Evolutionary conservation across 2,888 invertebrate genomes (phyloP).

Genomic region (Xanthorhoe spadicearia): DNA sequence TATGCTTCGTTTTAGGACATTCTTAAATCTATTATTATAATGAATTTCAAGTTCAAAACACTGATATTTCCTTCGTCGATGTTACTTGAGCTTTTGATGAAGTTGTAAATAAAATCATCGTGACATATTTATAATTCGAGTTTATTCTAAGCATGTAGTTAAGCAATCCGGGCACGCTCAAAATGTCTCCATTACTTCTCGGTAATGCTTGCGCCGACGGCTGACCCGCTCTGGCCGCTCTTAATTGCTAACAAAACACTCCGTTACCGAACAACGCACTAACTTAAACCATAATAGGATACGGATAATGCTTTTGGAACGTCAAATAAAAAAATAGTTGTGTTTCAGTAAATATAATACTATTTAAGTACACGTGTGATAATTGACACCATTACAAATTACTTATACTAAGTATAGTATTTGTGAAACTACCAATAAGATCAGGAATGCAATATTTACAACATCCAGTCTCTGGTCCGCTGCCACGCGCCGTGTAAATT

Average conservation of each 20-base stretch:
- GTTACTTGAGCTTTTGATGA: background rate
- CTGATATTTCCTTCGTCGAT: background rate
- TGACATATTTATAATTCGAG: constrained; percentile 62
- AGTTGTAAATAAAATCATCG: background rate
- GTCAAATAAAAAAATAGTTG: too few relatives aligned
- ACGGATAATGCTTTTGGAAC: background rate
- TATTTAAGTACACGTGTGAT: too few relatives aligned
- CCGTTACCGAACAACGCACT: constrained; percentile 61
- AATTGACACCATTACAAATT: too few relatives aligned
- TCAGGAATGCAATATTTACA: background rate
- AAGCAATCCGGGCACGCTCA: constrained; percentile 67
- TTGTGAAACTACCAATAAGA: background rate
- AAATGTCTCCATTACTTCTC: constrained; percentile 74
- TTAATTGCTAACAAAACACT: constrained; percentile 82
- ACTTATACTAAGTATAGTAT: background rate
- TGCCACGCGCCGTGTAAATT: constrained; percentile 54
- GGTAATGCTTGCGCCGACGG: constrained; percentile 64
- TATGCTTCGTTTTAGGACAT: background rate
- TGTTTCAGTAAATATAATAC: too few relatives aligned
- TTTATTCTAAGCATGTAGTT: constrained; percentile 66
- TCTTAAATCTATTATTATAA: background rate
- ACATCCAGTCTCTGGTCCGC: background rate
- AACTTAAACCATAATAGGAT: background rate
- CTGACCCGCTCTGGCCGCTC: constrained; percentile 70
- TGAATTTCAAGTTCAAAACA: background rate